Evolutionary conservation across 2,888 invertebrate species (phyloP).

Genomic region (Alloscopus bannaensis): DNA sequence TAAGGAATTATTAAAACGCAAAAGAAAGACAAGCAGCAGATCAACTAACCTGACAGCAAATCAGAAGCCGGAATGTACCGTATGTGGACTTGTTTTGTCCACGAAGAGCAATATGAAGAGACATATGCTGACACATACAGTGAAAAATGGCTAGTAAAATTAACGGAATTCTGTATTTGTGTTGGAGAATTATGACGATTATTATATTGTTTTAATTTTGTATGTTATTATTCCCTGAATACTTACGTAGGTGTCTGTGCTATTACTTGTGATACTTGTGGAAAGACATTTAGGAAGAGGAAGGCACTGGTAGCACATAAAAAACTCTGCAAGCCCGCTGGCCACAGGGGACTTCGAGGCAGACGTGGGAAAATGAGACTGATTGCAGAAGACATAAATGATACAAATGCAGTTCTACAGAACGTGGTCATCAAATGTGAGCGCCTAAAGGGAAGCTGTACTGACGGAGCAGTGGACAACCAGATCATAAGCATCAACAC

Average conservation of each 20-base stretch:
- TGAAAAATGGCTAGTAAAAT: too few species aligned
- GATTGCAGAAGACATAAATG: too few species aligned
- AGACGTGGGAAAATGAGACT: too few species aligned
- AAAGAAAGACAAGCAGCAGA: background rate
- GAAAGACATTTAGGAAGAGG: slow-evolving; percentile 1
- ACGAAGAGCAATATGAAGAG: background rate
- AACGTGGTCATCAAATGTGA: background rate
- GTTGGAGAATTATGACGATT: too few species aligned
- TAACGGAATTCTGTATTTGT: too few species aligned
- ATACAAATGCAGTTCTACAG: background rate
- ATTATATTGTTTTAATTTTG: too few species aligned
- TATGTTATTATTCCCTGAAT: too few species aligned
- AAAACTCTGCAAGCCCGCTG: background rate
- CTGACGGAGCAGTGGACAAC: background rate
- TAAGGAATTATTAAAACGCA: background rate
- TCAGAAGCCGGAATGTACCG: background rate
- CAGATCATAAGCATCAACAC: background rate
- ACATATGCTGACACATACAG: background rate
- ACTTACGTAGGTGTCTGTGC: too few species aligned
- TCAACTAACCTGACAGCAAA: background rate
- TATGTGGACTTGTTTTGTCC: background rate
- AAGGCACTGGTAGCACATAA: background rate
- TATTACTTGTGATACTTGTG: background rate
- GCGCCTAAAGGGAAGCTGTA: background rate
- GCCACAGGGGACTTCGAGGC: background rate